Conservation (phyloP, 2,888 invertebrate species). For the Imbricaverruca yamaguchii region DNA sequence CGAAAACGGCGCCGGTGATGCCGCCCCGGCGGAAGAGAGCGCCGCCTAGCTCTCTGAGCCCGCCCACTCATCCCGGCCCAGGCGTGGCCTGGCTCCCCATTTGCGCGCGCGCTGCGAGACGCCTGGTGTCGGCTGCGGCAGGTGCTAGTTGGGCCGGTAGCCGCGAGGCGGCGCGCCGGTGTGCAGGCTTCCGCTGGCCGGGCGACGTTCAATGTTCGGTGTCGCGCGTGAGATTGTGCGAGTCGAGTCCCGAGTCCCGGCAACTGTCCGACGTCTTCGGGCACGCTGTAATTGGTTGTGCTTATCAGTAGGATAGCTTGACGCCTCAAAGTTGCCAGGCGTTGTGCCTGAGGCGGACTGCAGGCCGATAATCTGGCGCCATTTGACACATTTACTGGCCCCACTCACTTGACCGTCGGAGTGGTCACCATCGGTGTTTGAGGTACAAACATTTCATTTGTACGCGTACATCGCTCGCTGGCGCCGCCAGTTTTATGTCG, state of each 20-base stretch:
- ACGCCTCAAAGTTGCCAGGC: not conserved
- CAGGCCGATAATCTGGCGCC: not conserved
- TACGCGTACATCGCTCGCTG: too few relatives aligned
- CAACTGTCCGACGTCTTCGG: not conserved
- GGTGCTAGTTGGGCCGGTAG: not conserved
- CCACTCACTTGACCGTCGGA: not conserved
- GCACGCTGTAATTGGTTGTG: not conserved
- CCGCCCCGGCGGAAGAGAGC: slow-evolving; percentile 29
- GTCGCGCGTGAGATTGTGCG: not conserved
- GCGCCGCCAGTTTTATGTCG: not conserved
- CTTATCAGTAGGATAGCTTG: not conserved
- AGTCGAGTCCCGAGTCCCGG: not conserved
- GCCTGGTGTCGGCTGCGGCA: not conserved
- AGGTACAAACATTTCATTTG: not conserved
- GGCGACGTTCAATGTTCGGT: not conserved
- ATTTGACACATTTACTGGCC: not conserved
- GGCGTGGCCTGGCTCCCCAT: too few relatives aligned
- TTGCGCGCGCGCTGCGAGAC: not conserved
- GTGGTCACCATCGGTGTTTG: not conserved
- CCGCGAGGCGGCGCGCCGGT: not conserved
- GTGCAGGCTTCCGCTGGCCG: not conserved
- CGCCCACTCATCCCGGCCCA: not conserved
- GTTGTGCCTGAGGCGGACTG: not conserved
- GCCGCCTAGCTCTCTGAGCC: not conserved
- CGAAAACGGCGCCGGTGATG: slow-evolving; percentile 29